Percentiles rank a stretch among this genome's conserved stretches.
phyloP scores from a whole-genome alignment of 2,797 vertebrate species.

The Chloroceryle amazona region DNA sequence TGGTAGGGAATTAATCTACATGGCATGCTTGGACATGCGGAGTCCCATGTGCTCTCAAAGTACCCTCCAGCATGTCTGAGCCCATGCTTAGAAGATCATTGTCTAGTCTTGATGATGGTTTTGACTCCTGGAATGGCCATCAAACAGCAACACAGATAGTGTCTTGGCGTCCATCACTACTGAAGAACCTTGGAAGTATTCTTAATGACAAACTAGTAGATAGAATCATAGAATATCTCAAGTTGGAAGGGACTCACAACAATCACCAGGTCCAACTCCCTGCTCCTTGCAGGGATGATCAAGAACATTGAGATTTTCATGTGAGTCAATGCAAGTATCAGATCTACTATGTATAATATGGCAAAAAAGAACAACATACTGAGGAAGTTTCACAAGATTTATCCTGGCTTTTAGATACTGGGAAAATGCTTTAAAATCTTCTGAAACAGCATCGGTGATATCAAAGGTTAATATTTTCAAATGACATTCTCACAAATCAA shows the following conservation, averaged over 20 bases:
- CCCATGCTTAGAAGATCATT: neutral
- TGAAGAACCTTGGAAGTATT: neutral
- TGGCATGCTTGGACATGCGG: neutral
- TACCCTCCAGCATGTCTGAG: conserved; percentile 46
- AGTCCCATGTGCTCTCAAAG: neutral
- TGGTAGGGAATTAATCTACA: neutral
- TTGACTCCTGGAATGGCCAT: conserved; percentile 27
- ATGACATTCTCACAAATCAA: neutral
- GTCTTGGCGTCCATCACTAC: neutral
- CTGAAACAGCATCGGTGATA: neutral
- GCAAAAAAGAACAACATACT: neutral
- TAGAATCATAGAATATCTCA: neutral
- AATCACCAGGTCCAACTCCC: neutral
- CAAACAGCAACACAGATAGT: neutral
- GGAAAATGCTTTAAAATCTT: conserved; percentile 29
- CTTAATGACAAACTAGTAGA: neutral
- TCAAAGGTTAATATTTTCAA: conserved; percentile 33
- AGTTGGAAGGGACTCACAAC: neutral
- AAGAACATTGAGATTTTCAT: neutral
- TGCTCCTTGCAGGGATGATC: neutral
- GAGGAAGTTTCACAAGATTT: conserved; percentile 20
- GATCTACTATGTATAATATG: neutral
- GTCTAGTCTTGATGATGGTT: neutral
- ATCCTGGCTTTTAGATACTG: conserved; percentile 9
- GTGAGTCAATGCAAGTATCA: neutral